Percentiles rank a stretch among this genome's conserved stretches.
These are phyloP conservation scores for Merluccius polli DNA, from an alignment of 2,797 vertebrate genomes.

Conservation along the genomic window DNA sequence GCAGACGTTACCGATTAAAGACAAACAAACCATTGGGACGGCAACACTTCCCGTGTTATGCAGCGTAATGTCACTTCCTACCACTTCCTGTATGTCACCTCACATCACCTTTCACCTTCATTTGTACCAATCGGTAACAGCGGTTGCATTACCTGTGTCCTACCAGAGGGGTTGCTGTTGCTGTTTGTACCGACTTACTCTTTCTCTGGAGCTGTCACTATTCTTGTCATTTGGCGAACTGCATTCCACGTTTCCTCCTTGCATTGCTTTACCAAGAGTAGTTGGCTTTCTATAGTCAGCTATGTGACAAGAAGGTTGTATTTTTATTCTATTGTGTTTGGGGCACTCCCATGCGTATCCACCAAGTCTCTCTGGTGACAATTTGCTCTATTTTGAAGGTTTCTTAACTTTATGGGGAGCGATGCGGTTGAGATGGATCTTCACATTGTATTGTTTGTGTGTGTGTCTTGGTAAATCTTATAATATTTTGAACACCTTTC, in stretches of 20 bases:
- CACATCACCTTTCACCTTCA: neutral
- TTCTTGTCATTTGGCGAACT: neutral
- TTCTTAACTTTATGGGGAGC: neutral
- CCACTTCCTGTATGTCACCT: too few relatives aligned
- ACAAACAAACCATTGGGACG: too few relatives aligned
- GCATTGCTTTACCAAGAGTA: neutral
- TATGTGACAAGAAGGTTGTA: too few relatives aligned
- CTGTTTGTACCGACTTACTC: neutral
- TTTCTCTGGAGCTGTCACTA: neutral
- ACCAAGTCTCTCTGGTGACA: neutral
- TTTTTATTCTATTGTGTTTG: neutral
- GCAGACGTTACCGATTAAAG: too few relatives aligned
- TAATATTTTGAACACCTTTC: neutral
- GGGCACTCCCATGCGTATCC: too few relatives aligned
- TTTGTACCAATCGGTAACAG: neutral
- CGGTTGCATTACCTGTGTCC: neutral
- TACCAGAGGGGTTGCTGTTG: neutral
- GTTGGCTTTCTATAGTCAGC: neutral
- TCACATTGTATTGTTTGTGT: neutral
- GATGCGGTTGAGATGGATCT: neutral
- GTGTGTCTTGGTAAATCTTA: slow-evolving; percentile 5
- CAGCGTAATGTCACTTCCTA: neutral
- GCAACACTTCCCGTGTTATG: neutral
- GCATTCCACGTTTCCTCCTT: neutral
- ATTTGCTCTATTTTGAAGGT: neutral